phyloP scores from a whole-genome alignment of 2,113 vertebrate genomes.

The Athene noctua region DNA sequence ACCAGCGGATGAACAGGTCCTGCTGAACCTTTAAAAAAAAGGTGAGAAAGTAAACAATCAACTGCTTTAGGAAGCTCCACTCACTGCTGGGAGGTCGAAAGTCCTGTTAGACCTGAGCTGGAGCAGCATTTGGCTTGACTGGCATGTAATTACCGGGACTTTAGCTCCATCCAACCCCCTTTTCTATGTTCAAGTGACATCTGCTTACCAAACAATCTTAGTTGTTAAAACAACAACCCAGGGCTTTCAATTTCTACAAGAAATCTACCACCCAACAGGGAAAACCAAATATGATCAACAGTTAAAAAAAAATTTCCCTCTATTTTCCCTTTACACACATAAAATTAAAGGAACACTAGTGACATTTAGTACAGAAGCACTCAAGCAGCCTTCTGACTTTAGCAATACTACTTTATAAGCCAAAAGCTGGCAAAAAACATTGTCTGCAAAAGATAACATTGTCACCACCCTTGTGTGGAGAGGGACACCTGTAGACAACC shows the following conservation, averaged over 20 bases:
- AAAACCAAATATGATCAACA: not conserved
- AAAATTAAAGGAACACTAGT: not conserved
- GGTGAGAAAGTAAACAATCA: not conserved
- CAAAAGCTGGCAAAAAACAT: not conserved
- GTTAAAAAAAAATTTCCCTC: not conserved
- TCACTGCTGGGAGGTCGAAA: not conserved
- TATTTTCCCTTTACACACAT: not conserved
- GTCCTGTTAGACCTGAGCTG: not conserved
- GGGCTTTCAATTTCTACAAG: not conserved
- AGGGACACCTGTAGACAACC: not conserved
- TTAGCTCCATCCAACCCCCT: not conserved
- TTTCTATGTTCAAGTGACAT: not conserved
- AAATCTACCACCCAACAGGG: not conserved
- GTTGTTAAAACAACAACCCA: not conserved
- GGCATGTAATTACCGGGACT: not conserved
- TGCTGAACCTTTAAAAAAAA: slow-evolving; percentile 81
- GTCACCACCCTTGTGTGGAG: not conserved
- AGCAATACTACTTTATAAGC: not conserved
- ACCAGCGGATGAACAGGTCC: slow-evolving; percentile 88
- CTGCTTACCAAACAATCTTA: not conserved
- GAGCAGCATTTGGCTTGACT: not conserved
- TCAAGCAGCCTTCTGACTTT: not conserved
- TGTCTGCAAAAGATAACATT: not conserved
- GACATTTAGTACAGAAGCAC: not conserved
- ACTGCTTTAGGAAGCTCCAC: not conserved